phyloP scores from a whole-genome alignment of 2,797 vertebrate genomes.

The Hyperoplus immaculatus region DNA sequence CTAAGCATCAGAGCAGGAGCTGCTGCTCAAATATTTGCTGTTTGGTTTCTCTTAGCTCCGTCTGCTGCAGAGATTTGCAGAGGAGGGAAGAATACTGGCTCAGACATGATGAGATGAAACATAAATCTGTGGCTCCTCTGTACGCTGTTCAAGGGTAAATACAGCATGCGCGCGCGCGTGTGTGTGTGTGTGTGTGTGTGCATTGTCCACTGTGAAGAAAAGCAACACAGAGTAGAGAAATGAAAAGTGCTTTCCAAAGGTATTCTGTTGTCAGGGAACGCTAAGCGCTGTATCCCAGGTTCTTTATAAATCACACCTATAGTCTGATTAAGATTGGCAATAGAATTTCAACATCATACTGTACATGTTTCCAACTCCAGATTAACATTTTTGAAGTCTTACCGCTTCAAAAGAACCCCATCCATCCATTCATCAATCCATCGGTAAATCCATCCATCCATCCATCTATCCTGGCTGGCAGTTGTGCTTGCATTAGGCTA shows the following conservation, averaged over 20 bases:
- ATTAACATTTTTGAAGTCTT: neutral
- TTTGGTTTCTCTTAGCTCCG: slow-evolving; percentile 19
- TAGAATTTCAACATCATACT: slow-evolving; percentile 13
- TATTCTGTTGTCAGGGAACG: neutral
- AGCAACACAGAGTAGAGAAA: neutral
- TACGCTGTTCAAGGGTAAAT: slow-evolving; percentile 4
- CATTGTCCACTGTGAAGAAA: neutral
- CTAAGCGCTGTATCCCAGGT: neutral
- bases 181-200: neutral
- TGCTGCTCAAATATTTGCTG: slow-evolving; percentile 34
- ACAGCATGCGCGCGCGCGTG: neutral
- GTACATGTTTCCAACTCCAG: slow-evolving; percentile 11
- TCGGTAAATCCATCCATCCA: neutral
- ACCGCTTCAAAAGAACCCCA: slow-evolving; percentile 18
- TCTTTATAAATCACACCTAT: slow-evolving; percentile 29
- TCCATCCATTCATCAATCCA: no score
- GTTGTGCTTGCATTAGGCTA: no score
- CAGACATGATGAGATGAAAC: slow-evolving; percentile 12
- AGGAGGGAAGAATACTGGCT: slow-evolving; percentile 16
- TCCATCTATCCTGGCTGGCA: neutral
- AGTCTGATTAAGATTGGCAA: slow-evolving; percentile 29
- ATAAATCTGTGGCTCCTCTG: slow-evolving; percentile 28
- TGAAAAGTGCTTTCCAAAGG: neutral
- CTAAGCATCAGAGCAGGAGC: neutral
- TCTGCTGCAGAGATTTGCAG: slow-evolving; percentile 36